Evolutionary conservation across 2,797 vertebrate species (phyloP).

Genomic region (Micropoecilia bifurca): DNA sequence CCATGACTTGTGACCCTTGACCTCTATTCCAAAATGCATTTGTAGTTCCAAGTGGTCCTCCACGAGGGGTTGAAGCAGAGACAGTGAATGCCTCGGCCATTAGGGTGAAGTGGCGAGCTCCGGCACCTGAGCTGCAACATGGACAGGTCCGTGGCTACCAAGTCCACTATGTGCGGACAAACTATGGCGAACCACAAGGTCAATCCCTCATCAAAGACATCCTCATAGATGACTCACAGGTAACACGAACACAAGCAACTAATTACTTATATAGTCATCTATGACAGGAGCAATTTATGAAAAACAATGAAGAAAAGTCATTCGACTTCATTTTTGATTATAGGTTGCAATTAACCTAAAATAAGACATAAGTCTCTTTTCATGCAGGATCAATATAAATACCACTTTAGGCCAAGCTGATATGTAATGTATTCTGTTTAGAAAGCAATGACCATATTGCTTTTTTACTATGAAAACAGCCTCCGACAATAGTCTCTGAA

Average conservation of each 20-base stretch:
- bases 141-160: constrained; percentile 96
- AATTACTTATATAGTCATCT: neutral
- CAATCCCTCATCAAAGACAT: constrained; percentile 92
- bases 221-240: constrained; percentile 95
- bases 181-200: constrained; percentile 91
- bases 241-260: constrained; percentile 55
- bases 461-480: neutral
- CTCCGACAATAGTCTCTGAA: neutral
- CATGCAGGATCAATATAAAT: neutral
- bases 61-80: constrained; percentile 93
- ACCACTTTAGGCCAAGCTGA: neutral
- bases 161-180: constrained; percentile 93
- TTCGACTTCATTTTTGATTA: neutral
- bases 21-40: constrained; percentile 94
- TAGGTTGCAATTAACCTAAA: neutral
- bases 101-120: constrained; percentile 94
- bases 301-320: neutral
- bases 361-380: neutral
- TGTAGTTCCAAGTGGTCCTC: constrained; percentile 98
- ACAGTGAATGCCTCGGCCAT: constrained; percentile 94
- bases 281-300: neutral
- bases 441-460: neutral
- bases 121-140: constrained; percentile 91
- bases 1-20: constrained; percentile 83
- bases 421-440: neutral